Evolutionary conservation across 2,113 vertebrate genomes (phyloP), one percentile per base, ranked within the genome.

Genomic region (Tautogolabrus adspersus): DNA sequence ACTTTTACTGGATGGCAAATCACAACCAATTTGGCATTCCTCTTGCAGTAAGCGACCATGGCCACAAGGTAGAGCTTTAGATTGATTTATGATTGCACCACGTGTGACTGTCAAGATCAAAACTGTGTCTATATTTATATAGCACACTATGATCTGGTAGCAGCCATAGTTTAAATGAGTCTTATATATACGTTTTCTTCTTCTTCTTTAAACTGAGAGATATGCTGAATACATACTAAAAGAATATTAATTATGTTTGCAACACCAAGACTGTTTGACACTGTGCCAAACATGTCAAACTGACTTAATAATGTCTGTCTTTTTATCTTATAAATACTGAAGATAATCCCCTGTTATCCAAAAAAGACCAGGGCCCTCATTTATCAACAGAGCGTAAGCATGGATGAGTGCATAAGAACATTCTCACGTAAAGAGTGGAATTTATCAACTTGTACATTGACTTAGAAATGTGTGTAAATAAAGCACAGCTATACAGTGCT

Each of bases 61-160:
- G 40, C 88, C 93, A 92, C 87, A 80, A 70, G 92, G 84, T 87
- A 90, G 93, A 80, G 92, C 91, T 92, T 73, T 81, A 81, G 83
- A 66, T 88, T 63, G 70, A 61, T 75, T 72, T 88, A 80, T 66
- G 47, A 47, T 63, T 51, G 30, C 65, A 37, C 15, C 73, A 42
- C 75, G 70, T 87, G 83, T 88, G 80, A 83, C 66, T 75, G 83
- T 89, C 84, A 82, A 89, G 87, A 89, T 91, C 91, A 92, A 85
- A 87, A 44, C 72, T 0, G 1, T 16, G 21, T 54, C 19, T 49
- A 18, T 49, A 49, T 49, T 16, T 19, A 49, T 49, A 49, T 46
- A 8, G 12, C 26, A 38, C 8, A 19, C 47, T n/a, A 1, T 18
- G n/a, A 34, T 22, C 60, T 60, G 65, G 21, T 60, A 47, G 46